Evolutionary conservation across 2,113 vertebrate genomes (phyloP).

Genomic region (Buteo buteo): DNA sequence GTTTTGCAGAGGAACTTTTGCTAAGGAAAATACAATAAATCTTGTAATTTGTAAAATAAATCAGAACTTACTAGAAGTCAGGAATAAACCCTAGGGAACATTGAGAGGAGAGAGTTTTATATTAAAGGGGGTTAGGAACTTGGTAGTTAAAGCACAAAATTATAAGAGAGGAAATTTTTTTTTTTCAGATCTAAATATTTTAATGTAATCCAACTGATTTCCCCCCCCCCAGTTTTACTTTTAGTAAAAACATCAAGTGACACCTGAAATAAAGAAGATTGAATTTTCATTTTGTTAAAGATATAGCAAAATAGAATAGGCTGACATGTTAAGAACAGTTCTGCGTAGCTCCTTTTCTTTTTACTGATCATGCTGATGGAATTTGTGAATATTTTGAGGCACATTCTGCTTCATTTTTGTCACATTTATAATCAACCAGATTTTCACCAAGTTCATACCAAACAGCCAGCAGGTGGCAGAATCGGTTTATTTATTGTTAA

Average conservation of each 20-base stretch:
- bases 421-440: background rate
- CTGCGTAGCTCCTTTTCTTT: rapidly evolving
- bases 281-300: background rate
- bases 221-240: background rate
- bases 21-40: background rate
- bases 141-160: background rate
- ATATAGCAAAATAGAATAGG: background rate
- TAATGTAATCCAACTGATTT: background rate
- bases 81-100: background rate
- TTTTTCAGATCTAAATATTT: background rate
- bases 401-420: background rate
- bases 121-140: background rate
- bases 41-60: background rate
- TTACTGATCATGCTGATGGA: background rate
- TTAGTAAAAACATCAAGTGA: background rate
- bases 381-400: background rate
- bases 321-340: background rate
- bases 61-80: background rate
- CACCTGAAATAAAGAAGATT: background rate
- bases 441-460: background rate
- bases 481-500: background rate
- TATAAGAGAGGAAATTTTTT: background rate
- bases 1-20: background rate
- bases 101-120: background rate
- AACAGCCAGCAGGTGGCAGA: slow-evolving; percentile 21